Conservation (phyloP, 2,888 invertebrate genomes). For the Pasiphila rectangulata region DNA sequence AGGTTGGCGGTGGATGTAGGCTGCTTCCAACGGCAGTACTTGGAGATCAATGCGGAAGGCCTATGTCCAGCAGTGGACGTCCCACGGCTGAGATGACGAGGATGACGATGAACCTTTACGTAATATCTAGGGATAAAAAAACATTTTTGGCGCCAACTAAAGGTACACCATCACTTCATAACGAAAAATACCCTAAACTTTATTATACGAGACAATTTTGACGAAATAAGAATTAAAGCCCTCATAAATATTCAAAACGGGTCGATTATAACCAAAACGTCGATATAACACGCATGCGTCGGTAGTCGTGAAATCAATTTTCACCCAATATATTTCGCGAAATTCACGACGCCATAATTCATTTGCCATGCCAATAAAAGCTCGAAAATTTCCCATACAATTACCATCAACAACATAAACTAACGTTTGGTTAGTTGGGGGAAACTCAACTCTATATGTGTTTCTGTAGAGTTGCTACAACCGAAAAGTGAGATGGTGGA, state of each 20-base stretch:
- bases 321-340: slow-evolving; percentile 57
- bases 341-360: slow-evolving; percentile 59
- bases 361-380: slow-evolving; percentile 67
- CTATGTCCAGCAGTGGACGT: too few relatives aligned
- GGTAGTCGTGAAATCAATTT: slow-evolving; percentile 58
- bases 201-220: too few relatives aligned
- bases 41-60: too few relatives aligned
- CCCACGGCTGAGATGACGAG: too few relatives aligned
- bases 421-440: neutral
- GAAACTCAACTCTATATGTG: slow-evolving; percentile 32
- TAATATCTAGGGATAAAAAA: too few relatives aligned
- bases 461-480: slow-evolving; percentile 10
- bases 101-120: too few relatives aligned
- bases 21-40: too few relatives aligned
- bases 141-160: too few relatives aligned
- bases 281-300: slow-evolving; percentile 7
- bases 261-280: slow-evolving; percentile 2
- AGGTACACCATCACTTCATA: too few relatives aligned
- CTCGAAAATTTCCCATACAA: slow-evolving; percentile 60
- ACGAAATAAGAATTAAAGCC: neutral
- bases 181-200: too few relatives aligned
- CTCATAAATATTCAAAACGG: slow-evolving; percentile 2
- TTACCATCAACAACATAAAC: slow-evolving; percentile 22
- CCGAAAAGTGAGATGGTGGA: slow-evolving; percentile 38
- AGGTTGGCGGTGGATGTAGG: too few relatives aligned